These are phyloP conservation scores for Orchestia grillus DNA, from an alignment of 1,140 invertebrate genomes.

Conservation along the genomic window DNA sequence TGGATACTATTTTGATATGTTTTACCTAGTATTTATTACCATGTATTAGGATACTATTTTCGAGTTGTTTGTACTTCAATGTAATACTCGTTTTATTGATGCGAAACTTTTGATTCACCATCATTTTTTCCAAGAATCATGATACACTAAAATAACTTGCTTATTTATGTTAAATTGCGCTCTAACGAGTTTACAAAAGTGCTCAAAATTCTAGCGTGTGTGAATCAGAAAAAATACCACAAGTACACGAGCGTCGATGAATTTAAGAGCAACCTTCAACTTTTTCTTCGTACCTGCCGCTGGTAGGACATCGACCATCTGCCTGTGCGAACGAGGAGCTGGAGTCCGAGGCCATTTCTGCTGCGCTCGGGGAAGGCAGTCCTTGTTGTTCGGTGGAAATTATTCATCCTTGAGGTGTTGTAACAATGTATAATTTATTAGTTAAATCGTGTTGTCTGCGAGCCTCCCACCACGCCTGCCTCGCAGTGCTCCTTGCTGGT, in stretches of 20 bases:
- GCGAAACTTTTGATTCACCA: neutral
- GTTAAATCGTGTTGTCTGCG: constrained; percentile 27
- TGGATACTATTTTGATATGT: neutral
- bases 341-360: neutral
- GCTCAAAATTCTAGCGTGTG: neutral
- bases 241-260: neutral
- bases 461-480: constrained; percentile 18
- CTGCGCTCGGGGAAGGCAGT: constrained; percentile 4
- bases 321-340: neutral
- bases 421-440: constrained; percentile 52
- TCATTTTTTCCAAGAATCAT: neutral
- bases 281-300: neutral
- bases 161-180: neutral
- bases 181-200: neutral
- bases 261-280: neutral
- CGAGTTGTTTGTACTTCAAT: neutral
- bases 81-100: neutral
- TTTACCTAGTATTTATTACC: neutral
- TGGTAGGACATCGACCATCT: neutral
- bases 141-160: neutral
- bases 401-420: constrained; percentile 31
- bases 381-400: constrained; percentile 24
- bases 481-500: neutral
- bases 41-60: neutral
- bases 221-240: neutral